phyloP scores from a whole-genome alignment of 2,888 invertebrate species.

The Nemapogon koenigi region DNA sequence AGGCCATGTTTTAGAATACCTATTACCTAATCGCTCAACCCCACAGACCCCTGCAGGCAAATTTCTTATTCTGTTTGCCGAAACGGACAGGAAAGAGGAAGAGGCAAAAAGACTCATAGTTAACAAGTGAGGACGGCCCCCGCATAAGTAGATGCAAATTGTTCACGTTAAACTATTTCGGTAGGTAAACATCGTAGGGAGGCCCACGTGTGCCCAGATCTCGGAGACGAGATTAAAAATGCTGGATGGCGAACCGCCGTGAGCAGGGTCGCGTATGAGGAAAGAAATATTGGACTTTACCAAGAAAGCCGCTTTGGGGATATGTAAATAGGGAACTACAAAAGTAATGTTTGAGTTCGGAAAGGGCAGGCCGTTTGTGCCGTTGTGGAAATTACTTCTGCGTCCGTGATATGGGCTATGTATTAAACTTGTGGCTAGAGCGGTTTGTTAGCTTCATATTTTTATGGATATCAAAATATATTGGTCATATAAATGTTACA shows the following conservation, averaged over 20 bases:
- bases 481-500: too few species aligned
- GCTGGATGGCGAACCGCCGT: slow-evolving; percentile 53
- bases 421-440: background rate
- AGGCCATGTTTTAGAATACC: slow-evolving; percentile 9
- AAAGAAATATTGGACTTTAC: slow-evolving; percentile 58
- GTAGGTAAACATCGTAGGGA: slow-evolving; percentile 57
- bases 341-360: slow-evolving; percentile 58
- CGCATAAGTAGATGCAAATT: slow-evolving; percentile 64
- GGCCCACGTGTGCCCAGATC: slow-evolving; percentile 54
- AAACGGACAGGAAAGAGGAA: slow-evolving; percentile 12
- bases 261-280: slow-evolving; percentile 38
- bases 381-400: slow-evolving; percentile 7
- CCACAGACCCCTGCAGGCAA: slow-evolving; percentile 6
- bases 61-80: slow-evolving; percentile 10
- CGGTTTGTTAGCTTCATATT: too few species aligned
- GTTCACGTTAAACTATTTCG: slow-evolving; percentile 64
- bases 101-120: slow-evolving; percentile 40
- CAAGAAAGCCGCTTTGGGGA: slow-evolving; percentile 58
- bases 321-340: slow-evolving; percentile 60
- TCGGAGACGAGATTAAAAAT: slow-evolving; percentile 61
- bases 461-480: too few species aligned
- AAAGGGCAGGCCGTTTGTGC: slow-evolving; percentile 4
- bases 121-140: slow-evolving; percentile 56
- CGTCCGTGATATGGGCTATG: background rate
- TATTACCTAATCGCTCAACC: slow-evolving; percentile 3